Conservation (phyloP, 2,797 vertebrate genomes). For the Telmatherina bonti region DNA sequence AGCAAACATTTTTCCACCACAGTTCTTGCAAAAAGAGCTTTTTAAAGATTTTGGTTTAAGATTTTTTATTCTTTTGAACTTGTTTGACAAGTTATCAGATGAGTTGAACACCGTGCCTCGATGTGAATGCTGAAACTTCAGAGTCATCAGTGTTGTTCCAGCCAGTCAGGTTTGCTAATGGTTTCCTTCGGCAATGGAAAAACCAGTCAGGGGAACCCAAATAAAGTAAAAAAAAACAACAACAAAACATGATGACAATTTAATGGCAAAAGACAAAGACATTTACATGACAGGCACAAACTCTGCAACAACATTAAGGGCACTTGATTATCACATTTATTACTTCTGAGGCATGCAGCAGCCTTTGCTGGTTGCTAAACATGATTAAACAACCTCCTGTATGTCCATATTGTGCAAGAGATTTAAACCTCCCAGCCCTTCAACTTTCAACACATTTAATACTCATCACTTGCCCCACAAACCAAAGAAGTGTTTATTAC, state of each 20-base stretch:
- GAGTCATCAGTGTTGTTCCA: conserved; percentile 48
- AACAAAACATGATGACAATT: conserved; percentile 44
- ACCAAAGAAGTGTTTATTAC: neutral
- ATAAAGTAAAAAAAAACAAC: conserved; percentile 20
- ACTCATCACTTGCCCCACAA: neutral
- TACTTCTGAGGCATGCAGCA: neutral
- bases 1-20: neutral
- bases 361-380: neutral
- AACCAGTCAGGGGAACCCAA: conserved; percentile 27
- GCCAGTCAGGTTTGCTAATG: conserved; percentile 55
- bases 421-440: neutral
- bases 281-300: conserved; percentile 26
- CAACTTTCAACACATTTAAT: neutral
- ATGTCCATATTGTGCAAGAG: neutral
- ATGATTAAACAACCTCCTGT: neutral
- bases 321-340: conserved; percentile 12
- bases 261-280: conserved; percentile 31
- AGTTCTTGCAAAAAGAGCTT: neutral
- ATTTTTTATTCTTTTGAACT: neutral
- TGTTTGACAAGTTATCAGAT: conserved; percentile 14
- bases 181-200: conserved; percentile 61
- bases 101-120: conserved; percentile 34
- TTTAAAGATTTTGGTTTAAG: neutral
- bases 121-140: conserved; percentile 40
- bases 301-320: neutral